phyloP scores from a whole-genome alignment of 2,888 invertebrate species.

The Agonum fuliginosum region DNA sequence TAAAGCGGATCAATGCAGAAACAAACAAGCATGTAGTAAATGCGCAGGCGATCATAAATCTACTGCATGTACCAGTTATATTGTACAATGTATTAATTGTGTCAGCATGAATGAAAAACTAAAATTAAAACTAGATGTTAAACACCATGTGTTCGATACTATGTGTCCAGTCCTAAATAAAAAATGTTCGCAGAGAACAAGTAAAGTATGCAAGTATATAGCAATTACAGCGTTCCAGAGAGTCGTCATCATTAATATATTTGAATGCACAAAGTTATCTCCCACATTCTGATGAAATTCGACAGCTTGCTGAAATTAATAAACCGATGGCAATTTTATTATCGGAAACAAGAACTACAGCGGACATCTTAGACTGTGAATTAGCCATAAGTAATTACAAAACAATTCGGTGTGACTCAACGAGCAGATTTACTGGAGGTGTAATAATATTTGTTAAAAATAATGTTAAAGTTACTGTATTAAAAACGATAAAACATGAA shows the following conservation, averaged over 20 bases:
- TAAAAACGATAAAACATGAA: neutral
- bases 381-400: neutral
- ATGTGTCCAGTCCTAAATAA: neutral
- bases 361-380: no score
- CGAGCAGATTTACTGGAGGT: neutral
- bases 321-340: neutral
- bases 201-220: neutral
- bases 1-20: neutral
- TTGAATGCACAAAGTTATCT: neutral
- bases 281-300: neutral
- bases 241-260: neutral
- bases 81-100: neutral
- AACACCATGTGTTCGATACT: neutral
- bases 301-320: neutral
- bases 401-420: neutral
- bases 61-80: neutral
- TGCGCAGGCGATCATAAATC: neutral
- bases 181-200: neutral
- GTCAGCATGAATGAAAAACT: no score
- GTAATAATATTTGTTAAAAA: neutral
- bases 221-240: neutral
- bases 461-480: neutral
- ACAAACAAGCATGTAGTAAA: neutral
- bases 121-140: neutral
- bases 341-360: neutral